Evolutionary conservation across 1,140 invertebrate genomes (phyloP).

Genomic region (Apis cerana): DNA sequence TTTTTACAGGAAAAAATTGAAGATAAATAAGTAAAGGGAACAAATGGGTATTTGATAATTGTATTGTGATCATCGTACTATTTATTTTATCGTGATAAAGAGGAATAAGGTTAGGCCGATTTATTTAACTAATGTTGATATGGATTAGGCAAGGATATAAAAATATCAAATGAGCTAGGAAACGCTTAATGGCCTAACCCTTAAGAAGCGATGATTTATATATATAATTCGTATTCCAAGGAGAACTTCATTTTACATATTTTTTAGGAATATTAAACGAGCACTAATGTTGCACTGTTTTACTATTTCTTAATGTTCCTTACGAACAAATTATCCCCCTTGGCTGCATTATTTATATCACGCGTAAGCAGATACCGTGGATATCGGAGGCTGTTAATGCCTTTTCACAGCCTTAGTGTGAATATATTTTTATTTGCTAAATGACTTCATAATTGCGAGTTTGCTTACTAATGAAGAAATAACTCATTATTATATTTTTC

Average conservation of each 20-base stretch:
- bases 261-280: slow-evolving; percentile 5
- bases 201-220: slow-evolving; percentile 3
- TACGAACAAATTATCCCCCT: not conserved
- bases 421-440: not conserved
- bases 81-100: slow-evolving; percentile 32
- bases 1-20: too few relatives aligned
- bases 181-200: slow-evolving; percentile 5
- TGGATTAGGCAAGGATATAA: not conserved
- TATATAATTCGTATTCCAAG: slow-evolving; percentile 1
- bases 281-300: not conserved
- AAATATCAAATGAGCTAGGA: not conserved
- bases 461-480: not conserved
- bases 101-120: slow-evolving; percentile 31
- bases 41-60: not conserved
- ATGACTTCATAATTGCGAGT: not conserved
- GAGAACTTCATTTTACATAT: not conserved
- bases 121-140: slow-evolving; percentile 9
- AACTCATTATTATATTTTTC: not conserved
- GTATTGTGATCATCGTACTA: not conserved
- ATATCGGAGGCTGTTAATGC: not conserved
- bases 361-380: not conserved
- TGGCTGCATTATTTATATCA: not conserved
- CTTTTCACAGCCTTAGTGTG: not conserved
- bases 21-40: too few relatives aligned
- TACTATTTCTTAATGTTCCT: not conserved